Conservation (phyloP, 2,888 invertebrate genomes). For the Leptinotarsa peninsularis region DNA sequence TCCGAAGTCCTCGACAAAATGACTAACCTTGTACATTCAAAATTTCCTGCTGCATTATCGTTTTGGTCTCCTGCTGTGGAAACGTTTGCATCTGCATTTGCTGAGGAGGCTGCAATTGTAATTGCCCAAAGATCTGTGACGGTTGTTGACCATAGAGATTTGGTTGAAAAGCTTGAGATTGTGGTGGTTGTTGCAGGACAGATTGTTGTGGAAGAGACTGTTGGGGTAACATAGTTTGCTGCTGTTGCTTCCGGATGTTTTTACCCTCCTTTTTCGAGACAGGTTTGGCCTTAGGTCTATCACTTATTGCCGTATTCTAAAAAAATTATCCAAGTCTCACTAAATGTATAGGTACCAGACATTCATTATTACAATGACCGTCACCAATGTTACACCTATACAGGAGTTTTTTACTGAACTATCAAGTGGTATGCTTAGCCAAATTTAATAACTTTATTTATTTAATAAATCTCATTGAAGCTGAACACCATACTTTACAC, state of each 20-base stretch:
- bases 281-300: slow-evolving; percentile 86
- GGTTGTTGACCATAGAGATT: slow-evolving; percentile 63
- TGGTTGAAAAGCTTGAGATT: slow-evolving; percentile 54
- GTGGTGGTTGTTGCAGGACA: slow-evolving; percentile 58
- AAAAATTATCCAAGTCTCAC: background rate
- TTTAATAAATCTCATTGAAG: no score
- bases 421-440: no score
- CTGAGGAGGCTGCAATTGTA: slow-evolving; percentile 67
- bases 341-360: no score
- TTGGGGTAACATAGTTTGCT: slow-evolving; percentile 58
- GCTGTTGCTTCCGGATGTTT: slow-evolving; percentile 74
- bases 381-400: no score
- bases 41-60: slow-evolving; percentile 55
- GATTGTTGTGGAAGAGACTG: slow-evolving; percentile 55
- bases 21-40: slow-evolving; percentile 57
- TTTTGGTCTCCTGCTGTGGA: slow-evolving; percentile 45
- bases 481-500: no score
- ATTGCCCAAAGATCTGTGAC: slow-evolving; percentile 66
- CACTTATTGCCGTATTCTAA: slow-evolving; percentile 82
- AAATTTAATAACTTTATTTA: no score
- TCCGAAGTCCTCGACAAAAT: background rate
- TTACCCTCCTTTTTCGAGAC: slow-evolving; percentile 85
- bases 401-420: no score
- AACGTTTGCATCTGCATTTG: slow-evolving; percentile 62
- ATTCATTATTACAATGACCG: no score